Conservation (phyloP, 2,888 invertebrate species). For the Drosophila dives region DNA sequence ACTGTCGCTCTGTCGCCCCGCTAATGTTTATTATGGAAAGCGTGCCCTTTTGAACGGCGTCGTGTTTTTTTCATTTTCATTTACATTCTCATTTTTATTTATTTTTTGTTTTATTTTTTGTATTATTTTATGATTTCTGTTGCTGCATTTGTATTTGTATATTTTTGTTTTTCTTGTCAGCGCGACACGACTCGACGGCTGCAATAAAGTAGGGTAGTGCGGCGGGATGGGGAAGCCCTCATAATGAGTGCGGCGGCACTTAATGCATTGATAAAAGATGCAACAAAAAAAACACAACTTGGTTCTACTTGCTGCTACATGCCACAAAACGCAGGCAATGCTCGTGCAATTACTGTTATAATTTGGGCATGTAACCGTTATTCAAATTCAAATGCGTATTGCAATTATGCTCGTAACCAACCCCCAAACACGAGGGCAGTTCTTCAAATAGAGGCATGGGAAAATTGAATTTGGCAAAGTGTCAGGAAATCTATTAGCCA, state of each 20-base stretch:
- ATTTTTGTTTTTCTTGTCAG: conserved; percentile 56
- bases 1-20: conserved; percentile 41
- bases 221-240: conserved; percentile 53
- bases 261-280: conserved; percentile 78
- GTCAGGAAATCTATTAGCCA: conserved; percentile 5
- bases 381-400: conserved; percentile 69
- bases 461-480: background rate
- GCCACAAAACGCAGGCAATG: conserved; percentile 52
- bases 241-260: conserved; percentile 70
- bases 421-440: conserved; percentile 50
- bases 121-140: conserved; percentile 40
- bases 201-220: background rate
- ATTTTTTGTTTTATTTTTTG: conserved; percentile 40
- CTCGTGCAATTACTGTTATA: conserved; percentile 71
- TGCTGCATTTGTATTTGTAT: conserved; percentile 38
- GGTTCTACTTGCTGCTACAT: conserved; percentile 42
- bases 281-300: conserved; percentile 59
- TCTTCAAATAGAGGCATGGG: conserved; percentile 4
- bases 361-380: conserved; percentile 71
- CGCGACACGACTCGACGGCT: conserved; percentile 2
- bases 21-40: conserved; percentile 80
- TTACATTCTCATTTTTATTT: conserved; percentile 56
- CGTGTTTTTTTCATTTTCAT: conserved; percentile 60
- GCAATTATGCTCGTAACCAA: conserved; percentile 60
- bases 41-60: conserved; percentile 79